Conservation (phyloP, 2,113 vertebrate genomes). For the Hyperoodon ampullatus region DNA sequence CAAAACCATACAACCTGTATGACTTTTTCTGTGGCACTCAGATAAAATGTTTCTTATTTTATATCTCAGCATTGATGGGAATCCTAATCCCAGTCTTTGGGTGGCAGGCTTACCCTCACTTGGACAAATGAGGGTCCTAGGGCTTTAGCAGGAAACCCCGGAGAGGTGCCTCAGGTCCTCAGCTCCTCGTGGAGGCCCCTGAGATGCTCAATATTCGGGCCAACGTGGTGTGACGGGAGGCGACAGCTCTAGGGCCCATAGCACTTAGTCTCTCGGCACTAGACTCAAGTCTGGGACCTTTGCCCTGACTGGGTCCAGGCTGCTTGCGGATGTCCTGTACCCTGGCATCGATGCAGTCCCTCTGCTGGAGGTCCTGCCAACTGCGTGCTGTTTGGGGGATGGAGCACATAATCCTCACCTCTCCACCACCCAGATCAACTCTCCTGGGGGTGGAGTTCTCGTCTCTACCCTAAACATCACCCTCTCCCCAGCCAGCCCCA, state of each 20-base stretch:
- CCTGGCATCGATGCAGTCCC: fast-evolving
- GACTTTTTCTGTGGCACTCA: not conserved
- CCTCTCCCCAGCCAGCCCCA: not conserved
- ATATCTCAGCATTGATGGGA: not conserved
- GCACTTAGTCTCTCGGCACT: not conserved
- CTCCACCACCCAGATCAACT: not conserved
- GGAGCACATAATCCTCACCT: not conserved
- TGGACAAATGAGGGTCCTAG: not conserved
- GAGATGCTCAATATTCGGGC: not conserved
- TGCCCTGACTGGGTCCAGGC: not conserved
- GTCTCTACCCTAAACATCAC: not conserved
- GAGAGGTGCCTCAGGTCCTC: not conserved
- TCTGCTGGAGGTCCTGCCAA: fast-evolving
- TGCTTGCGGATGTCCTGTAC: not conserved
- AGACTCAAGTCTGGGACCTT: not conserved
- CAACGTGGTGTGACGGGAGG: no score
- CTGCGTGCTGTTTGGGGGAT: not conserved
- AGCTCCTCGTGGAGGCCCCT: not conserved
- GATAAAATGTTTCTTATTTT: not conserved
- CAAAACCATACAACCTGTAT: not conserved
- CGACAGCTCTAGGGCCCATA: not conserved
- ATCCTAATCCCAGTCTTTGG: not conserved
- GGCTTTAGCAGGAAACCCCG: not conserved
- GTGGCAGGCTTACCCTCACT: not conserved
- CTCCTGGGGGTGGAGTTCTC: not conserved